These are phyloP conservation scores for Clarias batrachus DNA, from an alignment of 2,113 vertebrate species.

Conservation along the genomic window DNA sequence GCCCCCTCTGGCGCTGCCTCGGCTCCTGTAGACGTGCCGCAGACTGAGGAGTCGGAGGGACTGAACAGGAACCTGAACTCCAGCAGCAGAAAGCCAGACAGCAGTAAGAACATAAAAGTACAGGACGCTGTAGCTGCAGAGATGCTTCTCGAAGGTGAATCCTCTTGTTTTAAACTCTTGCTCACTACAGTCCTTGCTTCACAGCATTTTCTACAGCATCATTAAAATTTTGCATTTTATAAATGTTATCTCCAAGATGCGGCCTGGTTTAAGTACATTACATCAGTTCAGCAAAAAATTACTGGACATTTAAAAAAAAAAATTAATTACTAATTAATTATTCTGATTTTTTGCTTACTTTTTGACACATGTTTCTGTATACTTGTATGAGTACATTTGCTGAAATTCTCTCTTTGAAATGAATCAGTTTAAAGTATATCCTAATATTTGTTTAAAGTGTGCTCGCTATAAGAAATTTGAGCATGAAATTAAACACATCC, in stretches of 20 bases:
- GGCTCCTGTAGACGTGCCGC: constrained; percentile 70
- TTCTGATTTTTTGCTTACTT: no score
- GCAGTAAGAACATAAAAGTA: constrained; percentile 75
- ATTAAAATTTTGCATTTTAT: neutral
- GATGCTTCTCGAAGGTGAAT: constrained; percentile 73
- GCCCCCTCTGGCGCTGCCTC: constrained; percentile 70
- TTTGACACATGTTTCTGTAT: neutral
- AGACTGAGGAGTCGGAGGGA: constrained; percentile 69
- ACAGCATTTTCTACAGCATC: neutral
- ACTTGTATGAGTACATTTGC: neutral
- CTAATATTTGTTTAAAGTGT: neutral
- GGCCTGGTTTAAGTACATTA: neutral
- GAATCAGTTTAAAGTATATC: neutral
- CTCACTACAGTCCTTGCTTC: neutral
- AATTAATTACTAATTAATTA: no score
- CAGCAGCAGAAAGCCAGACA: constrained; percentile 69
- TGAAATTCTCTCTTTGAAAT: neutral
- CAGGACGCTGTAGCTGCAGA: constrained; percentile 76
- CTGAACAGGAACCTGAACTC: constrained; percentile 72
- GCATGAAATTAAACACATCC: neutral
- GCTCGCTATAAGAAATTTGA: neutral
- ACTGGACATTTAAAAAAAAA: no score
- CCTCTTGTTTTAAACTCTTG: neutral
- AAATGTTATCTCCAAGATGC: neutral
- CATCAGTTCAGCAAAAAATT: neutral